Evolutionary conservation across 2,888 invertebrate genomes (phyloP).

Genomic region (Leptogaster cylindrica): DNA sequence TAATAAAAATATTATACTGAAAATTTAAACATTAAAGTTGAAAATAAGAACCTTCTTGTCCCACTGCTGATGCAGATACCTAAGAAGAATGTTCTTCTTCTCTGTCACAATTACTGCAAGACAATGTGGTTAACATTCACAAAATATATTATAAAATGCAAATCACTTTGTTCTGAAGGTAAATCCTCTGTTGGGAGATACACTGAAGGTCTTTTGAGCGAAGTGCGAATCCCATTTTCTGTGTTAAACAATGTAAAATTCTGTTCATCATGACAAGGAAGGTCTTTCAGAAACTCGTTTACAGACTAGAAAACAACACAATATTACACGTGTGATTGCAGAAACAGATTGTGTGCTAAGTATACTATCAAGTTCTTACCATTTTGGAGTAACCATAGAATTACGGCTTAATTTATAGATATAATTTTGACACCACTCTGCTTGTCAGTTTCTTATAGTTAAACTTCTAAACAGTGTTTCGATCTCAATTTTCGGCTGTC

Average conservation of each 20-base stretch:
- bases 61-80: conserved; percentile 95
- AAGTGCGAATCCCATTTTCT: conserved; percentile 81
- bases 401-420: neutral
- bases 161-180: conserved; percentile 89
- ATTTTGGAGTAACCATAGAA: no score
- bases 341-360: conserved; percentile 52
- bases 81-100: conserved; percentile 89
- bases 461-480: no score
- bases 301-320: no score
- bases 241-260: conserved; percentile 92
- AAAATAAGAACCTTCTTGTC: conserved; percentile 73
- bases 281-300: conserved; percentile 87
- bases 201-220: conserved; percentile 85
- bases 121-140: neutral
- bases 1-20: neutral
- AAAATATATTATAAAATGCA: no score
- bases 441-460: no score
- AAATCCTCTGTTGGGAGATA: conserved; percentile 92
- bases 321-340: no score
- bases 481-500: no score
- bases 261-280: conserved; percentile 88
- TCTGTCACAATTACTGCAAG: conserved; percentile 88
- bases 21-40: neutral
- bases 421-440: no score
- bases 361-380: no score